A percentile compares a stretch with the other conserved stretches of the same genome.
Evolutionary conservation across 2,888 invertebrate genomes (phyloP).

Genomic region (Eristalis intricaria): DNA sequence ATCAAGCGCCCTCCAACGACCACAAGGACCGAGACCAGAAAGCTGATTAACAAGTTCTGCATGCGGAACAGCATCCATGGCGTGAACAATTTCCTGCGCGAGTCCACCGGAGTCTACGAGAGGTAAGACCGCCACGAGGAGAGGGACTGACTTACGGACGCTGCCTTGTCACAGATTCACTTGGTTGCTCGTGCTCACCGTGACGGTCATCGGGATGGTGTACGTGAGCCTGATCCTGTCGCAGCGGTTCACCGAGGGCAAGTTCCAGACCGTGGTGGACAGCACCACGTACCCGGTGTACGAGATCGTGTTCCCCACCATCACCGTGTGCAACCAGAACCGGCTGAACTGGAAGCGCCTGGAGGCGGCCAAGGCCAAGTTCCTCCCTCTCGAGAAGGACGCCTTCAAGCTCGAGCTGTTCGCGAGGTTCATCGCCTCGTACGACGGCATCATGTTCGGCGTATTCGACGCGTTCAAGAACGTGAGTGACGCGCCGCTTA

Average conservation of each 20-base stretch:
- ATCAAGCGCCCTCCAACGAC: neutral
- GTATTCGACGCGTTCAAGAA: constrained; percentile 76
- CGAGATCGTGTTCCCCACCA: constrained; percentile 78
- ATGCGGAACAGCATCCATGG: constrained; percentile 78
- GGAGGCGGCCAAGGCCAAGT: constrained; percentile 75
- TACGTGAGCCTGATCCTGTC: constrained; percentile 78
- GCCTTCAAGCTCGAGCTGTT: constrained; percentile 74
- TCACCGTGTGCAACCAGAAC: constrained; percentile 79
- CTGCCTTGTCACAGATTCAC: constrained; percentile 73
- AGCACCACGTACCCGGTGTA: constrained; percentile 78
- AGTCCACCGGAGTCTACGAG: constrained; percentile 69
- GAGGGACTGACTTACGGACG: neutral
- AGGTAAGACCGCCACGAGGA: constrained; percentile 57
- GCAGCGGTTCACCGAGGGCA: constrained; percentile 77
- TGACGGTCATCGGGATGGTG: constrained; percentile 77
- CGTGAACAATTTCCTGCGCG: constrained; percentile 75
- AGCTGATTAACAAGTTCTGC: constrained; percentile 75
- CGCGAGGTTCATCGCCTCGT: constrained; percentile 75
- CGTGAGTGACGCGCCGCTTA: constrained; percentile 74
- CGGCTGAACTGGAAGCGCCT: constrained; percentile 79
- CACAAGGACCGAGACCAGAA: constrained; percentile 24
- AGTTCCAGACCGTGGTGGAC: constrained; percentile 79
- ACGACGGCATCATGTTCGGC: constrained; percentile 77
- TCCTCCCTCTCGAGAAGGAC: constrained; percentile 74
- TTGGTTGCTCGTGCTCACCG: constrained; percentile 76